phyloP scores from a whole-genome alignment of 2,797 vertebrate species.

The Podarcis siculus region DNA sequence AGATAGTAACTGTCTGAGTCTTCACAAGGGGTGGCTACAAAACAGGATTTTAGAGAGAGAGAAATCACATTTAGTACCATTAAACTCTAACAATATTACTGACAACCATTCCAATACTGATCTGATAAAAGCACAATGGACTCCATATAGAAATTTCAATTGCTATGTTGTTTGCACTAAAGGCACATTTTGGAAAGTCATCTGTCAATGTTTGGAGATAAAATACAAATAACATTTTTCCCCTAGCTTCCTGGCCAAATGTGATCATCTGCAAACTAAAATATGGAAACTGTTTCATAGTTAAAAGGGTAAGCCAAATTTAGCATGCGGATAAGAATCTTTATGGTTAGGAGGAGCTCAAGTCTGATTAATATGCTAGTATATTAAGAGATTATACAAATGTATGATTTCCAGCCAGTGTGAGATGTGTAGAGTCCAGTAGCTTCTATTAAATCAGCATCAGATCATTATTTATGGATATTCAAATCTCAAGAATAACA shows the following conservation, averaged over 20 bases:
- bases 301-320: not conserved
- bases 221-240: not conserved
- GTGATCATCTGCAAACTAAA: not conserved
- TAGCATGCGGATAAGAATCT: not conserved
- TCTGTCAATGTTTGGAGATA: not conserved
- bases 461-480: constrained; percentile 66
- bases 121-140: constrained; percentile 74
- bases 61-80: constrained; percentile 19
- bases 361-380: constrained; percentile 28
- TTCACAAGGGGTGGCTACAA: constrained; percentile 91
- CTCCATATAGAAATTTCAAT: constrained; percentile 42
- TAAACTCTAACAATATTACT: not conserved
- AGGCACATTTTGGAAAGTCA: not conserved
- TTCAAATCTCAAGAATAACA: constrained; percentile 8
- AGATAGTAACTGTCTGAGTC: constrained; percentile 96
- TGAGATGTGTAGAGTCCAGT: constrained; percentile 46
- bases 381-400: constrained; percentile 20
- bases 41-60: constrained; percentile 57
- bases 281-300: not conserved
- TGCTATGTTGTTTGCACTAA: constrained; percentile 7
- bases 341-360: constrained; percentile 17
- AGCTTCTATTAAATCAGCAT: constrained; percentile 82
- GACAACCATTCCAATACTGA: constrained; percentile 72
- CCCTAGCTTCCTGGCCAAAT: not conserved
- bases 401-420: not conserved